Conservation (phyloP, 1,140 invertebrate species). For the Spodoptera litura region DNA sequence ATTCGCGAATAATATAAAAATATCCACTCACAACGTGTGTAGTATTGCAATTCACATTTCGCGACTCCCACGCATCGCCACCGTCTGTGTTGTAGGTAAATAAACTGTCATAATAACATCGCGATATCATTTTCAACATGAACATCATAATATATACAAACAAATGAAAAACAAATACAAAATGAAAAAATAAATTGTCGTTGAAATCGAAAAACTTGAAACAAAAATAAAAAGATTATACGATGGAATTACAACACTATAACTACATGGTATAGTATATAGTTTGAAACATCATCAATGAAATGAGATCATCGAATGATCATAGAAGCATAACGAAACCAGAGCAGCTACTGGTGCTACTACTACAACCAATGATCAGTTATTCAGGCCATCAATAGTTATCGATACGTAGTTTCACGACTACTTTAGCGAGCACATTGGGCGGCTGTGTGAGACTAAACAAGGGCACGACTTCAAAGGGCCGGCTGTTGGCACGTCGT, state of each 20-base stretch:
- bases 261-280: neutral
- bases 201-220: too few relatives aligned
- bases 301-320: too few relatives aligned
- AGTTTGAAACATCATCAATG: too few relatives aligned
- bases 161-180: neutral
- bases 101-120: constrained; percentile 11
- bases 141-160: neutral
- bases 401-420: neutral
- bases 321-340: too few relatives aligned
- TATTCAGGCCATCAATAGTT: neutral
- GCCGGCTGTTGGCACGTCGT: neutral
- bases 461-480: constrained; percentile 25
- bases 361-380: neutral
- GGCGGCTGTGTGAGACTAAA: neutral
- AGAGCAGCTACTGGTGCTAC: too few relatives aligned
- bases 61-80: neutral
- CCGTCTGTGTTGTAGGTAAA: constrained; percentile 4
- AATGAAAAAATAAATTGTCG: neutral
- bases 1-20: constrained; percentile 26
- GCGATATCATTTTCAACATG: neutral
- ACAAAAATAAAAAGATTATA: too few relatives aligned
- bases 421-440: neutral
- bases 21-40: constrained; percentile 1
- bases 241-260: too few relatives aligned
- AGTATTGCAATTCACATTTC: constrained; percentile 6